Evolutionary conservation across 2,797 vertebrate genomes (phyloP), one percentile per base, ranked within the genome.

Genomic region (Numenius phaeopus): DNA sequence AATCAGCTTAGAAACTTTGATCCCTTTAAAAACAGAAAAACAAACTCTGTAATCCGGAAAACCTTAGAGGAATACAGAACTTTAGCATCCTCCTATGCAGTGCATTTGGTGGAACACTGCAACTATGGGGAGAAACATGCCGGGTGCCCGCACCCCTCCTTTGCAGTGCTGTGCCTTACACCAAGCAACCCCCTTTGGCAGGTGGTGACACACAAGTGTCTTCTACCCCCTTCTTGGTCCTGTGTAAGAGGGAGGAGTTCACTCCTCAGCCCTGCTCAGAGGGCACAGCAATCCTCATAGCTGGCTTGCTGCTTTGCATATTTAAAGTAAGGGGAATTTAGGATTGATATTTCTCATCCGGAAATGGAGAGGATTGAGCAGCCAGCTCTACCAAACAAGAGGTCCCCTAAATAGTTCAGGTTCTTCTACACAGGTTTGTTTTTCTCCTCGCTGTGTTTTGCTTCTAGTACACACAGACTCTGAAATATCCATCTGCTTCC

Each of bases 1-100:
- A 96, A 92, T 94, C 93, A 96, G 94, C 88, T 94, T 95, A 96
- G 90, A 79, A 97, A 95, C 83, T 93, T 95, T 95, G 94, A 97
- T 95, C 83, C 73, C 73, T 96, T 72, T 90, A 95, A 95, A 96
- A 96, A 85, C 73, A 94, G 94, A 79, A 92, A 94, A 93, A 93
- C 79, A 95, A 89, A 82, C 85, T 94, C 87, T 10, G 12, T 89
- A 94, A 97, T 96, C 94, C 2, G 0, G 64, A 92, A 94, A 90
- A 92, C 91, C 71, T 95, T 62, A 52, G 81, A 85, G 65, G 79
- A 78, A 94, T 15, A 65, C 8, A 85, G 49, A 91, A 69, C 67
- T 91, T 83, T 0, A 84, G 52, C 46, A n/a, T 67, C 61, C 39
- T 87, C 89, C 85, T 69, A 49, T 0, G 0, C 75, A 46, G n/a